Evolutionary conservation across 2,888 invertebrate genomes (phyloP).

Genomic region (Macroteleia sp.): DNA sequence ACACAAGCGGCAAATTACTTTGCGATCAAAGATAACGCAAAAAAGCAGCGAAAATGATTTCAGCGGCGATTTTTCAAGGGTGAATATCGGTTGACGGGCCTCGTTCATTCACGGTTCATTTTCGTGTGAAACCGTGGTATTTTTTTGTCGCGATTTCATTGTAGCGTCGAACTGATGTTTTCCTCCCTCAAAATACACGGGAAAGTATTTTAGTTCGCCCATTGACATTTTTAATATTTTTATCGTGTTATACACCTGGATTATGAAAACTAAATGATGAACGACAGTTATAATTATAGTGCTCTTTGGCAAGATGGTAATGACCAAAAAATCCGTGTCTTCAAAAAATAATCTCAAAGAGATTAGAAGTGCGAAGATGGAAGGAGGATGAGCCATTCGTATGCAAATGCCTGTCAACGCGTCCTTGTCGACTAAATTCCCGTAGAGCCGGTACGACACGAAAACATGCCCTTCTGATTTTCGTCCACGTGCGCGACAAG

Average conservation of each 20-base stretch:
- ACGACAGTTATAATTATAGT: conserved; percentile 71
- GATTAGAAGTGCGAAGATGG: conserved; percentile 73
- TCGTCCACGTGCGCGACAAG: conserved; percentile 26
- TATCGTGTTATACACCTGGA: conserved; percentile 4
- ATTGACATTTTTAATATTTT: conserved; percentile 17
- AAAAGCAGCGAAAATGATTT: conserved; percentile 49
- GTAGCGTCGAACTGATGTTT: not conserved
- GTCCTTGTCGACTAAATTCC: conserved; percentile 66
- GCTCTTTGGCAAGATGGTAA: conserved; percentile 69
- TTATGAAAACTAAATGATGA: not conserved
- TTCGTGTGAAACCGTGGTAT: conserved; percentile 26
- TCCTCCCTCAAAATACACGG: not conserved
- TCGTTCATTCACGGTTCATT: conserved; percentile 47
- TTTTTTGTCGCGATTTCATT: conserved; percentile 25
- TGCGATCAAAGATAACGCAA: conserved; percentile 53
- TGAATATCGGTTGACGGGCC: conserved; percentile 20
- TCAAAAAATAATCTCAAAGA: conserved; percentile 76
- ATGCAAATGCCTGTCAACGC: conserved; percentile 82
- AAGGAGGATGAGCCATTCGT: conserved; percentile 75
- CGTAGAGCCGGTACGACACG: conserved; percentile 40
- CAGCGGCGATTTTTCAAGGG: conserved; percentile 36
- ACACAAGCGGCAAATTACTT: conserved; percentile 56
- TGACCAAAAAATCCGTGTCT: conserved; percentile 74
- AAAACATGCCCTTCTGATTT: conserved; percentile 46
- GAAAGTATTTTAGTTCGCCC: conserved; percentile 11